phyloP scores from a whole-genome alignment of 2,797 vertebrate species.

The Acropternis orthonyx region DNA sequence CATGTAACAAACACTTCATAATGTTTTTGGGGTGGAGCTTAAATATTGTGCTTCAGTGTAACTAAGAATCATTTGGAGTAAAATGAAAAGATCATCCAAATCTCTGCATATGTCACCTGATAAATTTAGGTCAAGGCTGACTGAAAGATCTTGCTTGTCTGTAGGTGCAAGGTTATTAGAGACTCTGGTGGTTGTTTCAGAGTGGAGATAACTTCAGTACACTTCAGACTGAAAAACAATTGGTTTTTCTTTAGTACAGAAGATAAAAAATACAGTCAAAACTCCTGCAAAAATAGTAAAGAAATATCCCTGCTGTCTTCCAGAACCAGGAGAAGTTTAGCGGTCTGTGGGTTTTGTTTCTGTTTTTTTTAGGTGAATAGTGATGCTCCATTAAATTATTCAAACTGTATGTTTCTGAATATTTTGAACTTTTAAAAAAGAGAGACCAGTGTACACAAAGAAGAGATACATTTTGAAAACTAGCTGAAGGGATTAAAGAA shows the following conservation, averaged over 20 bases:
- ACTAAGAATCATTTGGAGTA: neutral
- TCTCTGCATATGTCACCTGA: neutral
- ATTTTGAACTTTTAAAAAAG: neutral
- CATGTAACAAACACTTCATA: neutral
- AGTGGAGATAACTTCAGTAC: neutral
- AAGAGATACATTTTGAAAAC: neutral
- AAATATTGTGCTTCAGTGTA: neutral
- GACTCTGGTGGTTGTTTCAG: neutral
- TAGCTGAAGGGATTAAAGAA: neutral
- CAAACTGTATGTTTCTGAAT: neutral
- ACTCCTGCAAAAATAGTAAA: neutral
- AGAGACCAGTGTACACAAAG: neutral
- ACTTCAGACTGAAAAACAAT: neutral
- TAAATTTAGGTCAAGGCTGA: constrained; percentile 7
- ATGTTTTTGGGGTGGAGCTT: neutral
- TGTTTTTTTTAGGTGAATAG: neutral
- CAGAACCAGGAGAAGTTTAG: neutral
- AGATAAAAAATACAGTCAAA: neutral
- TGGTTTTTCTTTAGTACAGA: neutral
- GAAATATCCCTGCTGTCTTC: neutral
- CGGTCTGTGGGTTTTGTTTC: neutral
- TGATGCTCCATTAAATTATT: neutral
- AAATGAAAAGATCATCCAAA: neutral
- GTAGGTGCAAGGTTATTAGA: neutral
- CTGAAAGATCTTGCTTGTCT: neutral